A percentile compares a stretch with the other conserved stretches of the same genome.
Evolutionary conservation across 2,797 vertebrate species (phyloP).

Genomic region (Alca torda): DNA sequence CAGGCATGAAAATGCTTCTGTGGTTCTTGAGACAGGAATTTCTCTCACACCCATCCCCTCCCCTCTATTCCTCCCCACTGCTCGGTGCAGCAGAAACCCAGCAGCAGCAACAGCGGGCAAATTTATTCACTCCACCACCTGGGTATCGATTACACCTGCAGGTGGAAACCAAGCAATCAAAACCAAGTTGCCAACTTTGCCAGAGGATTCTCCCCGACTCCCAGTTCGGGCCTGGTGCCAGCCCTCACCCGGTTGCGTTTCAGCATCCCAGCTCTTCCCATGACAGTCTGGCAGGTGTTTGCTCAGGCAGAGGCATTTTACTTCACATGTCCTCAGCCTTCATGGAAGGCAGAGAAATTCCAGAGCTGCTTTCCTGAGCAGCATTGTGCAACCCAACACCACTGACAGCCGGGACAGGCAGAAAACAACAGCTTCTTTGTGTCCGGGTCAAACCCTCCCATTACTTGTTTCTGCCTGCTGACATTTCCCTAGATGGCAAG

Average conservation of each 20-base stretch:
- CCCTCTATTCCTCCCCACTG: slow-evolving; percentile 44
- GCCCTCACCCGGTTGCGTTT: not conserved
- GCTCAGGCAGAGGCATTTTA: not conserved
- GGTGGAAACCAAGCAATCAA: slow-evolving; percentile 14
- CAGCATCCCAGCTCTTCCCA: not conserved
- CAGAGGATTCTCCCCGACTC: not conserved
- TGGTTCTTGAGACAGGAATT: slow-evolving; percentile 66
- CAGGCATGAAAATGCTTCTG: slow-evolving; percentile 48
- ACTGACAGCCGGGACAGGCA: not conserved
- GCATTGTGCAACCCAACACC: not conserved
- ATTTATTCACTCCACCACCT: slow-evolving; percentile 50
- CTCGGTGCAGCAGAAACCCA: slow-evolving; percentile 24
- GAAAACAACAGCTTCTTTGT: slow-evolving; percentile 54
- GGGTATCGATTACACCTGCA: slow-evolving; percentile 20
- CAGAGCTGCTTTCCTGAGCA: not conserved
- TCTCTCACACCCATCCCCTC: slow-evolving; percentile 53
- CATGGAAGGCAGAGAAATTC: not conserved
- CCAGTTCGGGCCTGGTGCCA: not conserved
- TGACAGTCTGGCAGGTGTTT: not conserved
- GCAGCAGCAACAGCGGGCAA: not conserved
- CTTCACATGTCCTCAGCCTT: not conserved
- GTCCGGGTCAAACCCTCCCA: slow-evolving; percentile 1
- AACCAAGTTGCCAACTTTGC: not conserved
- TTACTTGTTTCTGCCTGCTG: slow-evolving; percentile 28
- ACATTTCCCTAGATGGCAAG: slow-evolving; percentile 2